phyloP scores from a whole-genome alignment of 2,797 vertebrate species.

The Lindbergichthys nudifrons region DNA sequence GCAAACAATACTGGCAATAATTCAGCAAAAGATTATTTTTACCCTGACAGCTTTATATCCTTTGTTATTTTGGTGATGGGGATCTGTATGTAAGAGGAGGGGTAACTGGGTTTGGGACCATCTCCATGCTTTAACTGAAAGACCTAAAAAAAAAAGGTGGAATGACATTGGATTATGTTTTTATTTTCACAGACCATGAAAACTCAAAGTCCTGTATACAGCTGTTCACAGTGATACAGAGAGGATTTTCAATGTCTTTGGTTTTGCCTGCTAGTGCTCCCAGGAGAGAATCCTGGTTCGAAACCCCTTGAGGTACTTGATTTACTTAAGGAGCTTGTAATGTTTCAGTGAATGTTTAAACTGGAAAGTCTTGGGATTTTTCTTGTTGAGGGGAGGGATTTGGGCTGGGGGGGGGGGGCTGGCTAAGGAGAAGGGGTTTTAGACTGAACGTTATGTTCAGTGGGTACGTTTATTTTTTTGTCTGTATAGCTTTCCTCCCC shows the following conservation, averaged over 20 bases:
- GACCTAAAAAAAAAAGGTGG: slow-evolving; percentile 62
- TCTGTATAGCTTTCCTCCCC: slow-evolving; percentile 86
- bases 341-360: slow-evolving; percentile 94
- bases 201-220: slow-evolving; percentile 73
- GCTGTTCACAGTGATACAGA: slow-evolving; percentile 52
- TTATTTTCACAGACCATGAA: slow-evolving; percentile 64
- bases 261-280: slow-evolving; percentile 72
- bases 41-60: slow-evolving; percentile 82
- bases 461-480: slow-evolving; percentile 86
- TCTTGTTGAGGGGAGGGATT: slow-evolving; percentile 77
- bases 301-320: slow-evolving; percentile 89
- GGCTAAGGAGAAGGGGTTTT: slow-evolving; percentile 73
- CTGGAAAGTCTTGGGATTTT: slow-evolving; percentile 90
- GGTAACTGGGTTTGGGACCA: slow-evolving; percentile 75
- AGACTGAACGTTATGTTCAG: slow-evolving; percentile 84
- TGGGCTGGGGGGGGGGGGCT: slow-evolving; percentile 61
- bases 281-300: slow-evolving; percentile 80
- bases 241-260: slow-evolving; percentile 77
- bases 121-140: slow-evolving; percentile 80
- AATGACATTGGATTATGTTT: slow-evolving; percentile 72
- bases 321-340: slow-evolving; percentile 88
- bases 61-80: slow-evolving; percentile 70
- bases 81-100: slow-evolving; percentile 64
- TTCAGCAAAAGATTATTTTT: slow-evolving; percentile 77
- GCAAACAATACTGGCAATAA: slow-evolving; percentile 84